Percentiles rank a stretch among this genome's conserved stretches.
phyloP scores from a whole-genome alignment of 2,797 vertebrate species.

The Pterois miles region DNA sequence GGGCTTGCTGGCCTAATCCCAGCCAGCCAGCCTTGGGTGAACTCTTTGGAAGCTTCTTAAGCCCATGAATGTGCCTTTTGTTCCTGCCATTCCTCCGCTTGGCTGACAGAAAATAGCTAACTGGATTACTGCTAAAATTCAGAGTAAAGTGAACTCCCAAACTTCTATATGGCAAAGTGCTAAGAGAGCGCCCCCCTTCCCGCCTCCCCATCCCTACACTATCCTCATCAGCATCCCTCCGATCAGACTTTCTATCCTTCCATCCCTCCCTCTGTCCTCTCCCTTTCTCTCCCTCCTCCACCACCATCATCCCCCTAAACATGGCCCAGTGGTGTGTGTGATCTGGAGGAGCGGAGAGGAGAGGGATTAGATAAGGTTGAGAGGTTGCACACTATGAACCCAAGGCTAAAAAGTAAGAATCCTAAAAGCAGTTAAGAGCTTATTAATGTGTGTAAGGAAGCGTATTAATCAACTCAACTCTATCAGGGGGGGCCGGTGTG shows the following conservation, averaged over 20 bases:
- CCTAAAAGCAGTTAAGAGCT: slow-evolving; percentile 88
- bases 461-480: slow-evolving; percentile 87
- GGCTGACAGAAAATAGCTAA: slow-evolving; percentile 91
- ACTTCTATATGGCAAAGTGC: slow-evolving; percentile 84
- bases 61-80: slow-evolving; percentile 88
- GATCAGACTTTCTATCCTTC: slow-evolving; percentile 69
- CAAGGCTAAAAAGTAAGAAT: slow-evolving; percentile 85
- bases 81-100: slow-evolving; percentile 88
- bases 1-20: slow-evolving; percentile 85
- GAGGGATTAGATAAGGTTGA: slow-evolving; percentile 87
- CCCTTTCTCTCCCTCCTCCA: slow-evolving; percentile 53
- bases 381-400: slow-evolving; percentile 86
- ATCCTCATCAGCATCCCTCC: slow-evolving; percentile 79
- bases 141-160: slow-evolving; percentile 89
- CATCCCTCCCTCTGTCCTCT: slow-evolving; percentile 69
- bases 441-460: slow-evolving; percentile 89
- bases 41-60: slow-evolving; percentile 89
- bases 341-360: slow-evolving; percentile 73
- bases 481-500: slow-evolving; percentile 57
- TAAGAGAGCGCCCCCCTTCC: slow-evolving; percentile 65
- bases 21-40: slow-evolving; percentile 86
- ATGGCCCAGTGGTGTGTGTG: slow-evolving; percentile 77
- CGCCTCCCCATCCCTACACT: slow-evolving; percentile 40
- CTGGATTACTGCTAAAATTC: slow-evolving; percentile 90
- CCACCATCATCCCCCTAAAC: slow-evolving; percentile 77